A percentile compares a stretch with the other conserved stretches of the same genome.
These are phyloP conservation scores for Eueremaeus valkanovi DNA, from an alignment of 2,888 invertebrate genomes.

Conservation along the genomic window DNA sequence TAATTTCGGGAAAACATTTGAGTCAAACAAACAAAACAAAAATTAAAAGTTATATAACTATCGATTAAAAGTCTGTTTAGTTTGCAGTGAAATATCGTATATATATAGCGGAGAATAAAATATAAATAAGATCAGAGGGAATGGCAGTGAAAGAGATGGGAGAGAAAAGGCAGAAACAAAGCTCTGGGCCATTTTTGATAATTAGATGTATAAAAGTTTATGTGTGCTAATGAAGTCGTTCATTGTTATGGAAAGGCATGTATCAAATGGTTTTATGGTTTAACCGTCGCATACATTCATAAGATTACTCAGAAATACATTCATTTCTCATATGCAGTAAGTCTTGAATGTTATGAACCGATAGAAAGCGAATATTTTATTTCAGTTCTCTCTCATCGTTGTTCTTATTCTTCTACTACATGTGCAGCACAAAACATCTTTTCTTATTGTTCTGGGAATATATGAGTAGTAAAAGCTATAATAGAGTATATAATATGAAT, in stretches of 20 bases:
- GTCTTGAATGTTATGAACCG: too few species aligned
- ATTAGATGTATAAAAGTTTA: not conserved
- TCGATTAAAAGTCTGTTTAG: not conserved
- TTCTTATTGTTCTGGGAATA: slow-evolving; percentile 9
- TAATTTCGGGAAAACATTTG: not conserved
- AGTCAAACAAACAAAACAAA: not conserved
- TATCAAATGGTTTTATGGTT: not conserved
- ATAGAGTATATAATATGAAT: not conserved
- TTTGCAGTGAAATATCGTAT: too few species aligned
- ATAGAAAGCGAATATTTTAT: too few species aligned
- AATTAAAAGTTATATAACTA: not conserved
- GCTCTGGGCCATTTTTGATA: not conserved
- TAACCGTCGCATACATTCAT: not conserved
- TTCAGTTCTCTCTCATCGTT: too few species aligned
- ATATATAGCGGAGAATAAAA: too few species aligned
- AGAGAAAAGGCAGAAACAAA: not conserved
- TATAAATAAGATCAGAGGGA: slow-evolving; percentile 1
- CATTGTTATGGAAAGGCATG: not conserved
- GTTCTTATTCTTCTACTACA: not conserved
- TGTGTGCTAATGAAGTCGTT: not conserved
- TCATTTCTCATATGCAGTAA: too few species aligned
- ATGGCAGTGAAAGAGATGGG: not conserved
- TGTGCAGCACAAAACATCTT: not conserved
- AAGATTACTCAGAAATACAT: too few species aligned
- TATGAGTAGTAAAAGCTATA: not conserved